A percentile compares a stretch with the other conserved stretches of the same genome.
Evolutionary conservation across 2,888 invertebrate genomes (phyloP).

Genomic region (Heliconius sara): DNA sequence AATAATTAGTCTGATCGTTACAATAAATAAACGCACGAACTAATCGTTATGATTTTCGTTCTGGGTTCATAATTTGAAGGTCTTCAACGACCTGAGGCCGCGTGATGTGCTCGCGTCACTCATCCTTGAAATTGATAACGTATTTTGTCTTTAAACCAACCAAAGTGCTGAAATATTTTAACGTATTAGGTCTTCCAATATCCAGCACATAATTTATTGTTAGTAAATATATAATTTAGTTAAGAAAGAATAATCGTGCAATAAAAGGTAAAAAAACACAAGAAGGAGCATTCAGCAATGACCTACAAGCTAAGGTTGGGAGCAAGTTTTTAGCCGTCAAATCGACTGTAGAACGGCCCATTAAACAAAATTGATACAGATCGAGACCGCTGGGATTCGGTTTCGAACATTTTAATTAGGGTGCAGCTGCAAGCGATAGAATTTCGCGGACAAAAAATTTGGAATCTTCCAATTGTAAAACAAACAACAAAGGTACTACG

Average conservation of each 20-base stretch:
- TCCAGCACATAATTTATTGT: neutral
- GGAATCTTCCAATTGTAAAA: conserved; percentile 37
- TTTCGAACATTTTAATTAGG: conserved; percentile 80
- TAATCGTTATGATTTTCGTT: conserved; percentile 46
- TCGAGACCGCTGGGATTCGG: conserved; percentile 71
- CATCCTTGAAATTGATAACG: conserved; percentile 29
- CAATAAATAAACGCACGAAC: conserved; percentile 58
- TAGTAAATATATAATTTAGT: conserved; percentile 4
- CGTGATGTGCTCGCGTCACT: neutral
- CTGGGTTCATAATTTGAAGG: conserved; percentile 41
- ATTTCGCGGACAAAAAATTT: conserved; percentile 54
- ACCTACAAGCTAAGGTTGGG: conserved; percentile 42
- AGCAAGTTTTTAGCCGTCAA: conserved; percentile 51
- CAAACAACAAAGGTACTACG: conserved; percentile 17
- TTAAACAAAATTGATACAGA: conserved; percentile 79
- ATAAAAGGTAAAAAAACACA: conserved; percentile 21
- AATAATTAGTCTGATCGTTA: conserved; percentile 69
- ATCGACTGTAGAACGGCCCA: conserved; percentile 69
- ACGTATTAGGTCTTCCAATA: neutral
- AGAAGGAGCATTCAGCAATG: conserved; percentile 39
- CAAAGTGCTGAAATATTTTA: neutral
- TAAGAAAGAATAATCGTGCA: conserved; percentile 4
- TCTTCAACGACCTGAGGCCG: conserved; percentile 30
- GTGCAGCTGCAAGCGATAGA: conserved; percentile 61
- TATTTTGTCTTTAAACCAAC: conserved; percentile 1